These are phyloP conservation scores for Eulemur rubriventer DNA, from an alignment of 2,797 vertebrate genomes.

Conservation along the genomic window DNA sequence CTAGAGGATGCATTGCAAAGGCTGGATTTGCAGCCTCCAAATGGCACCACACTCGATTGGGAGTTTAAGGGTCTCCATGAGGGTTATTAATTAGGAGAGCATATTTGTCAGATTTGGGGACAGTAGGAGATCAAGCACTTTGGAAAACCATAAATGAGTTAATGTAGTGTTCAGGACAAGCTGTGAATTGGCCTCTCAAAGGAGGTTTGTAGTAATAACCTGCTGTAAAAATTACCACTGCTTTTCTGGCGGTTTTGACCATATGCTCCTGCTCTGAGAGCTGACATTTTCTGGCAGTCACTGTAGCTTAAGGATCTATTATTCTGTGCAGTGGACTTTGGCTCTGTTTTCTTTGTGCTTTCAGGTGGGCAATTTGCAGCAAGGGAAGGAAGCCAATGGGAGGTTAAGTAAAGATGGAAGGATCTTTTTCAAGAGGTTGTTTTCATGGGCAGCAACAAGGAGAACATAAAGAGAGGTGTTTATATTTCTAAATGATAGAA, in stretches of 20 bases:
- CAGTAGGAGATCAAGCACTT: conserved; percentile 49
- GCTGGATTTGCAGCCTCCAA: not conserved
- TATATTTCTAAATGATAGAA: not conserved
- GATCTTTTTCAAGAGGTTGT: not conserved
- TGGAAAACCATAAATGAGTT: conserved; percentile 63
- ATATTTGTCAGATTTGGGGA: conserved; percentile 48
- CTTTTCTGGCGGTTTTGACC: conserved; percentile 53
- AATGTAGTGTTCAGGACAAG: conserved; percentile 57
- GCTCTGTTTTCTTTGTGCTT: not conserved
- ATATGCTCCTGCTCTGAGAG: conserved; percentile 16
- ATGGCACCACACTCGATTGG: not conserved
- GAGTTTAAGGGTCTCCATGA: not conserved
- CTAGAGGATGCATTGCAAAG: not conserved
- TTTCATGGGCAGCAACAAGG: not conserved
- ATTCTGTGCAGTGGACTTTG: conserved; percentile 32
- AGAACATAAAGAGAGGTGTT: not conserved
- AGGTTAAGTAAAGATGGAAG: not conserved
- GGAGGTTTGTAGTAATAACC: conserved; percentile 65
- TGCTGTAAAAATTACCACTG: conserved; percentile 34
- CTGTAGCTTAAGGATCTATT: not conserved
- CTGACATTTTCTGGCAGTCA: not conserved
- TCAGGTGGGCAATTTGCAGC: conserved; percentile 29
- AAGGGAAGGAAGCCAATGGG: not conserved
- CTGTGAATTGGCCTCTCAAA: conserved; percentile 67
- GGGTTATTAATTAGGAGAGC: conserved; percentile 44